A percentile compares a stretch with the other conserved stretches of the same genome.
Evolutionary conservation across 1,140 invertebrate species (phyloP).

Genomic region (Philopotamus ludificatus): DNA sequence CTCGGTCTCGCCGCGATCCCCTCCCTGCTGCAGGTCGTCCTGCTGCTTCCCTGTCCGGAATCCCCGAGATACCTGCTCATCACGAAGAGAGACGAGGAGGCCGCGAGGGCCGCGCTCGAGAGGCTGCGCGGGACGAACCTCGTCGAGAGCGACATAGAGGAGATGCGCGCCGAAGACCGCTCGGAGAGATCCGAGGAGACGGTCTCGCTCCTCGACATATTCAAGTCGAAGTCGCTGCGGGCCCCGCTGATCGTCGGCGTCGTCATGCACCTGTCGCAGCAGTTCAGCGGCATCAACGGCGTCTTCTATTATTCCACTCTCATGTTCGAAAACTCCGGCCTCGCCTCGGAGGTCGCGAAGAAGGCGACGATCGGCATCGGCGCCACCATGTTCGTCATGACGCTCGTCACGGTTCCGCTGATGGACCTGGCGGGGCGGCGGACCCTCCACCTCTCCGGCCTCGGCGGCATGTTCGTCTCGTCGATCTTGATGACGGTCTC

Average conservation of each 20-base stretch:
- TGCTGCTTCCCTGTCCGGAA: slow-evolving; percentile 86
- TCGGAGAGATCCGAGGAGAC: slow-evolving; percentile 79
- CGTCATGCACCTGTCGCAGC: slow-evolving; percentile 93
- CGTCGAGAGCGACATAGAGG: slow-evolving; percentile 85
- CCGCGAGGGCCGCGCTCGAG: slow-evolving; percentile 64
- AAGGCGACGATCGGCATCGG: slow-evolving; percentile 93
- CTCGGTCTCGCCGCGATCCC: slow-evolving; percentile 80
- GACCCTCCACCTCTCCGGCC: slow-evolving; percentile 82
- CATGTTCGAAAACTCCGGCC: slow-evolving; percentile 78
- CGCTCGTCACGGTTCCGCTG: slow-evolving; percentile 87
- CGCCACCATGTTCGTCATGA: slow-evolving; percentile 89
- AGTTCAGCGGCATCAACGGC: slow-evolving; percentile 92
- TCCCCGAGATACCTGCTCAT: slow-evolving; percentile 78
- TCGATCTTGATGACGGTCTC: slow-evolving; percentile 88
- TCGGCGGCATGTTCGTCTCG: slow-evolving; percentile 90
- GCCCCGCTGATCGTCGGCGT: slow-evolving; percentile 85
- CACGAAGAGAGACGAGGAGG: slow-evolving; percentile 80
- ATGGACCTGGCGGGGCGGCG: slow-evolving; percentile 88
- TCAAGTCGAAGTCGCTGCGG: slow-evolving; percentile 73
- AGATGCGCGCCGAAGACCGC: slow-evolving; percentile 83
- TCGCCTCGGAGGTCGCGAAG: slow-evolving; percentile 71
- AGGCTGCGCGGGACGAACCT: slow-evolving; percentile 51
- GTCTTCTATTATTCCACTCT: slow-evolving; percentile 91
- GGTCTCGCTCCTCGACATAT: slow-evolving; percentile 77
- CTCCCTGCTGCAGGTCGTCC: slow-evolving; percentile 75